Conservation (phyloP, 2,797 vertebrate species). For the Streptopelia turtur region DNA sequence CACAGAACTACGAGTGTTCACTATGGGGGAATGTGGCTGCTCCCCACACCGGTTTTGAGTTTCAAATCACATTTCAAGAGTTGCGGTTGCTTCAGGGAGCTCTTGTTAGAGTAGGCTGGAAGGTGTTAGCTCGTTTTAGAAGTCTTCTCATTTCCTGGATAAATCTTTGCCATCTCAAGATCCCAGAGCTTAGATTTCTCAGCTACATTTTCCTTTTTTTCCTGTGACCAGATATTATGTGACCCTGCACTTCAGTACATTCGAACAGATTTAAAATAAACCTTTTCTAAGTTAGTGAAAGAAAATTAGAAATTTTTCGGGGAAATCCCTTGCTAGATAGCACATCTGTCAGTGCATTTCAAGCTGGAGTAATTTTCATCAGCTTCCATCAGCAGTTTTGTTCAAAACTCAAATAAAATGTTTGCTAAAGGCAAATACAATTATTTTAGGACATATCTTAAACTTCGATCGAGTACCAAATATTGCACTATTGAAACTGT, state of each 20-base stretch:
- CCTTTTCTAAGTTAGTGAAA: slow-evolving; percentile 36
- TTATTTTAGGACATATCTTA: slow-evolving; percentile 32
- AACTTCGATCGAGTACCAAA: slow-evolving; percentile 36
- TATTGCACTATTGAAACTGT: slow-evolving; percentile 35
- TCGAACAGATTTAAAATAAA: slow-evolving; percentile 57
- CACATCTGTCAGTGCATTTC: slow-evolving; percentile 48
- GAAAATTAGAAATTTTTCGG: slow-evolving; percentile 42
- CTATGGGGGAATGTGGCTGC: not conserved
- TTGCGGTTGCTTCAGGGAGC: not conserved
- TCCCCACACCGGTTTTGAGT: not conserved
- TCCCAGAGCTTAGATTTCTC: not conserved
- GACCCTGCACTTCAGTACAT: not conserved
- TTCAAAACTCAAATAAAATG: slow-evolving; percentile 51
- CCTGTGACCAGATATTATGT: not conserved
- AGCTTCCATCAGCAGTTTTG: slow-evolving; percentile 37
- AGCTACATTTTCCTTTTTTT: not conserved
- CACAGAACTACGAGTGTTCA: not conserved
- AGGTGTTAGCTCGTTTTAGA: not conserved
- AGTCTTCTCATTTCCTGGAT: not conserved
- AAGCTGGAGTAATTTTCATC: slow-evolving; percentile 27
- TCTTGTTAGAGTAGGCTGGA: not conserved
- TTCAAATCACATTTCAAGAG: not conserved
- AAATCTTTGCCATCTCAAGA: not conserved
- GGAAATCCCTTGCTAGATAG: slow-evolving; percentile 54
- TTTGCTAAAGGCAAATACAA: slow-evolving; percentile 67